phyloP scores from a whole-genome alignment of 2,888 invertebrate species.

The Drosophila lacicola region DNA sequence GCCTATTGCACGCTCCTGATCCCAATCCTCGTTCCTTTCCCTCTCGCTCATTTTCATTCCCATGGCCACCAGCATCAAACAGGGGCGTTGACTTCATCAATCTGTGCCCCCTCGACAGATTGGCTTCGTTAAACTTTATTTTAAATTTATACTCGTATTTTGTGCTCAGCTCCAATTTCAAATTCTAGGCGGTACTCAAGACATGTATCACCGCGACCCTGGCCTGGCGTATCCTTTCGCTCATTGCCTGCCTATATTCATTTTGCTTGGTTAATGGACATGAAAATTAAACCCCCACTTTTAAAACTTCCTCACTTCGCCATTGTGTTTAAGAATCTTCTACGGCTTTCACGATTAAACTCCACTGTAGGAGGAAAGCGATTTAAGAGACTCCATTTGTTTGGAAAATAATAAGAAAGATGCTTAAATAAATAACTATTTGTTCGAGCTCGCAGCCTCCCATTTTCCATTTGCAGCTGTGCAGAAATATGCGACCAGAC shows the following conservation, averaged over 20 bases:
- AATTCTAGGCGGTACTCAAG: conserved; percentile 61
- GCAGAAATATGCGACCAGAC: conserved; percentile 30
- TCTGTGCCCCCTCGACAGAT: conserved; percentile 51
- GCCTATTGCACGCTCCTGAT: conserved; percentile 72
- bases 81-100: conserved; percentile 29
- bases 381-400: conserved; percentile 10
- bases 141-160: conserved; percentile 70
- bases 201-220: conserved; percentile 35
- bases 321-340: conserved; percentile 47
- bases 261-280: conserved; percentile 82
- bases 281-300: conserved; percentile 76
- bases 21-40: conserved; percentile 17
- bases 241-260: conserved; percentile 58
- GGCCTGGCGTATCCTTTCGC: conserved; percentile 71
- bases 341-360: background rate
- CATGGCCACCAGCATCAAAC: conserved; percentile 27
- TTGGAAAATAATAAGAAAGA: conserved; percentile 10
- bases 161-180: conserved; percentile 60
- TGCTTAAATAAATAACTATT: conserved; percentile 44
- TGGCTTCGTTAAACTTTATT: conserved; percentile 81
- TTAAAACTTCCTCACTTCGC: conserved; percentile 20
- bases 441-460: conserved; percentile 39
- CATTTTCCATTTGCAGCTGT: conserved; percentile 69
- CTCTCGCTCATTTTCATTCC: conserved; percentile 14
- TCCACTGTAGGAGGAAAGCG: background rate